phyloP scores from a whole-genome alignment of 2,888 invertebrate species.

The Eurois occulta region DNA sequence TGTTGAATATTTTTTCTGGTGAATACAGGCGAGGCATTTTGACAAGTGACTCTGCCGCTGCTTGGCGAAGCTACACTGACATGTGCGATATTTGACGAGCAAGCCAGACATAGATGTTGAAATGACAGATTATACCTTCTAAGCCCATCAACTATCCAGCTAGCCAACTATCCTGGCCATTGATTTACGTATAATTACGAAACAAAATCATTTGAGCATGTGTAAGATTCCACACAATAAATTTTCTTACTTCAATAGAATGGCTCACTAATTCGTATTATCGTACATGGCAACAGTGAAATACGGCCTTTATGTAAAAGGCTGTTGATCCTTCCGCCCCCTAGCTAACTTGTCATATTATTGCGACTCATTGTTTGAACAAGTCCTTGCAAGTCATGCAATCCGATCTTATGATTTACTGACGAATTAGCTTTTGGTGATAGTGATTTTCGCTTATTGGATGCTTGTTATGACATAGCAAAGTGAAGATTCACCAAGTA shows the following conservation, averaged over 20 bases:
- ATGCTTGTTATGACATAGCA: constrained; percentile 28
- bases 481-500: not conserved
- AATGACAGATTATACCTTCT: not conserved
- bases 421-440: constrained; percentile 23
- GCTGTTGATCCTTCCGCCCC: constrained; percentile 67
- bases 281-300: constrained; percentile 21
- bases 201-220: not conserved
- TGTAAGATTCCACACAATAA: not conserved
- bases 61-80: not conserved
- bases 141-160: not conserved
- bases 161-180: not conserved
- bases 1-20: not conserved
- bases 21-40: not conserved
- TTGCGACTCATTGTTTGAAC: constrained; percentile 65
- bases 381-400: constrained; percentile 60
- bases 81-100: not conserved
- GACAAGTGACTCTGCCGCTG: not conserved
- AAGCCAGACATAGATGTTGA: not conserved
- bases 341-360: constrained; percentile 66
- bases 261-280: not conserved
- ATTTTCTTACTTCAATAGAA: not conserved
- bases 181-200: not conserved
- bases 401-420: constrained; percentile 49
- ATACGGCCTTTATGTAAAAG: constrained; percentile 32
- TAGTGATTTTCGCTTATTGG: constrained; percentile 12